Percentiles rank a stretch among this genome's conserved stretches.
Evolutionary conservation across 2,113 vertebrate species (phyloP).

Genomic region (Dasyornis broadbenti): DNA sequence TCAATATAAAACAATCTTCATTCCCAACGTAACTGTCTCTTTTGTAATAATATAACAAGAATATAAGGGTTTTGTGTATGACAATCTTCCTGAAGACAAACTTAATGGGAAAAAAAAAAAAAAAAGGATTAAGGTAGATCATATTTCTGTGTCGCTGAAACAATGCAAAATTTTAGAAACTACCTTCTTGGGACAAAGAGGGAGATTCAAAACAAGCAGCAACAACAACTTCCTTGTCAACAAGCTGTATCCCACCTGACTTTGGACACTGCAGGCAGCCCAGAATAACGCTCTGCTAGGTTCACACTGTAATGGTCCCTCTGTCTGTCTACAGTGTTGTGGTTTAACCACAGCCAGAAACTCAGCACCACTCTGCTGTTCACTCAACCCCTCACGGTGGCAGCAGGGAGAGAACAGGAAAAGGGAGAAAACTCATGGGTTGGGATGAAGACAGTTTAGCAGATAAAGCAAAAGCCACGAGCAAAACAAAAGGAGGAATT

Average conservation of each 20-base stretch:
- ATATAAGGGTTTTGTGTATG: not conserved
- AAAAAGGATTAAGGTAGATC: not conserved
- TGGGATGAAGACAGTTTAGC: not conserved
- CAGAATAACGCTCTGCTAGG: not conserved
- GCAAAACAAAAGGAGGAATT: not conserved
- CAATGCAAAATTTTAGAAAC: not conserved
- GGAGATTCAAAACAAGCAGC: not conserved
- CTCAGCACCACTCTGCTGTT: not conserved
- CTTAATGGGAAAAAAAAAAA: not conserved
- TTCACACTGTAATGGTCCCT: not conserved
- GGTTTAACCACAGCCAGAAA: not conserved
- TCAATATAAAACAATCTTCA: not conserved
- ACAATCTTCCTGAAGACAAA: not conserved
- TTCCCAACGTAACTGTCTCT: not conserved
- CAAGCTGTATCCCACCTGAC: not conserved
- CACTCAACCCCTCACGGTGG: not conserved
- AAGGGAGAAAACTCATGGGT: not conserved
- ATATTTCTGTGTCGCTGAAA: not conserved
- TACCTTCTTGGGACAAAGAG: not conserved
- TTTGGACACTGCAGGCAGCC: not conserved
- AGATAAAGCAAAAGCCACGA: not conserved
- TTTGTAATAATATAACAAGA: not conserved
- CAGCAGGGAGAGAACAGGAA: not conserved
- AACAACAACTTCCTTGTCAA: not conserved
- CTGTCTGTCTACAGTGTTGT: not conserved